Percentiles rank a stretch among this genome's conserved stretches.
Conservation (phyloP, 2,113 vertebrate genomes). For the Coryphaenoides rupestris region DNA sequence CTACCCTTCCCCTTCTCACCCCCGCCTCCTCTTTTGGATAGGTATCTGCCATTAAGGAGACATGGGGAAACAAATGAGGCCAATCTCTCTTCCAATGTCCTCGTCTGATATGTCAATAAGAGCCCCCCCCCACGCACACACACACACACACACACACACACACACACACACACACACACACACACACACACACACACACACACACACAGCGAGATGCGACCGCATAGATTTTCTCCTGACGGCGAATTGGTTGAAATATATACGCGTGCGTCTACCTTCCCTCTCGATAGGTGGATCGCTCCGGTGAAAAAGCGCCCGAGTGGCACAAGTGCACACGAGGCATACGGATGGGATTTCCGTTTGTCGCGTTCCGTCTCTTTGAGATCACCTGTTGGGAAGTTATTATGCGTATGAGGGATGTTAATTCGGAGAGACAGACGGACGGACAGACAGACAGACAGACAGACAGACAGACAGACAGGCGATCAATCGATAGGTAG, state of each 20-base stretch:
- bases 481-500: too few species aligned
- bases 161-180: too few species aligned
- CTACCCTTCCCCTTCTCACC: conserved; percentile 48
- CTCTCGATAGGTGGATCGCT: conserved; percentile 61
- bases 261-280: conserved; percentile 68
- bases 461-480: too few species aligned
- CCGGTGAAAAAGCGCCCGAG: conserved; percentile 62
- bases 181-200: too few species aligned
- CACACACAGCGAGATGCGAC: conserved; percentile 63
- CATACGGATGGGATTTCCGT: conserved; percentile 42
- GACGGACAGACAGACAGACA: too few species aligned
- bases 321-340: conserved; percentile 51
- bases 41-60: conserved; percentile 74
- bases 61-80: conserved; percentile 79
- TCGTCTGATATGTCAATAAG: conserved; percentile 77
- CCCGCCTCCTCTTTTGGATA: conserved; percentile 43
- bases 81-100: conserved; percentile 78
- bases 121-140: too few species aligned
- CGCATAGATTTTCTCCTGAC: conserved; percentile 71
- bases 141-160: too few species aligned
- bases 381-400: too few species aligned
- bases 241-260: conserved; percentile 67
- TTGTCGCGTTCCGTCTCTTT: too few species aligned
- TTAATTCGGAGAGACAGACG: too few species aligned
- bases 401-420: too few species aligned